These are phyloP conservation scores for Ylistrum balloti DNA, from an alignment of 1,140 invertebrate species.

Conservation along the genomic window DNA sequence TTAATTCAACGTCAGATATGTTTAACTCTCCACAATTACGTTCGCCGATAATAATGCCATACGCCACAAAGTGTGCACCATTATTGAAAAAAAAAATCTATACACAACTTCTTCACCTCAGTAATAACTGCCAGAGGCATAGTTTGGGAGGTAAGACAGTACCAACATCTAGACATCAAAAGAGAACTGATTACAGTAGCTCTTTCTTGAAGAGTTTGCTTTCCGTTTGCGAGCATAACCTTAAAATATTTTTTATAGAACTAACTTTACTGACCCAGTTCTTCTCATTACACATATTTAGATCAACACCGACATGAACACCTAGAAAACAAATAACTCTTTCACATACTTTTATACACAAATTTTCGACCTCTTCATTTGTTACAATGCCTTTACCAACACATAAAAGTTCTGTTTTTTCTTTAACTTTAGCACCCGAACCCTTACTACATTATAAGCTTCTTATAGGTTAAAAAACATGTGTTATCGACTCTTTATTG, in stretches of 20 bases:
- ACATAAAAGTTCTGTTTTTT: constrained; percentile 46
- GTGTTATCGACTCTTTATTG: constrained; percentile 43
- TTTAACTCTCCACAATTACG: neutral
- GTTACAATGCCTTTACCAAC: neutral
- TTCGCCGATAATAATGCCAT: constrained; percentile 1
- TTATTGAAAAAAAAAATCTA: neutral
- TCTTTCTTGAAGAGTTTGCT: constrained; percentile 40
- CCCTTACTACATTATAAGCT: constrained; percentile 18
- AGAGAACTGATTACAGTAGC: too few species aligned
- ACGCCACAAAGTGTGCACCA: neutral
- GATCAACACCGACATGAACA: constrained; percentile 45
- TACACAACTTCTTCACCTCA: neutral
- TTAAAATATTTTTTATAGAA: constrained; percentile 42
- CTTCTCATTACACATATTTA: constrained; percentile 44
- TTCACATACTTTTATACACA: constrained; percentile 44
- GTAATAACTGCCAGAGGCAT: neutral
- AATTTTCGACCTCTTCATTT: neutral
- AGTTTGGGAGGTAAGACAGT: neutral
- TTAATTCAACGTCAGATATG: constrained; percentile 30
- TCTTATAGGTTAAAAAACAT: constrained; percentile 47
- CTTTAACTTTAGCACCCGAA: constrained; percentile 2
- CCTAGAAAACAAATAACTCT: constrained; percentile 40
- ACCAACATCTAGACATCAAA: too few species aligned
- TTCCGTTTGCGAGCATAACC: constrained; percentile 36
- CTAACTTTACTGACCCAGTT: constrained; percentile 47